Evolutionary conservation across 2,797 vertebrate genomes (phyloP), one percentile per base, ranked within the genome.

Genomic region (Meriones psammophilus): DNA sequence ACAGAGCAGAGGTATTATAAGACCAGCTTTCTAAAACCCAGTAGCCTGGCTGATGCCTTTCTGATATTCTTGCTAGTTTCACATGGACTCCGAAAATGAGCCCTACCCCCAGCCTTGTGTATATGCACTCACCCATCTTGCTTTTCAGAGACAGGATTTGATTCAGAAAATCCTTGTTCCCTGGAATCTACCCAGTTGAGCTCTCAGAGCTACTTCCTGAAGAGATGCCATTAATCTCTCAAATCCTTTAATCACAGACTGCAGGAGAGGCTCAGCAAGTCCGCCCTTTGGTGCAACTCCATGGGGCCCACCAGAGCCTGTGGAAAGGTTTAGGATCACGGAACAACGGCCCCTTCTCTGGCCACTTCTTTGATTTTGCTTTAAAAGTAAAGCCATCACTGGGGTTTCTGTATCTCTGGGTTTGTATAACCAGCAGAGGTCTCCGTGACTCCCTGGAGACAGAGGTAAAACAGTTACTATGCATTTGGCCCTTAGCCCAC

Each of bases 181-280:
- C 76, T 95, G 92, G 95, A 88, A 95, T 88, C 89, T 6, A 88
- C 56, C 83, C 94, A 95, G 83, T 62, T 86, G 74, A 89, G 77
- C 69, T 96, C 92, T 96, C 80, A 9, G 39, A 94, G 60, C 79
- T 90, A 76, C 88, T 81, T 96, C 91, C 73, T 90, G 71, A 92
- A 96, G 95, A 95, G 94, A 69, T 90, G 87, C 8, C 69, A 87
- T 50, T 97, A 95, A 92, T 94, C 95, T 94, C 58, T 33, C 94
- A 97, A 97, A 97, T 96, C 91, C 95, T 94, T 96, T 97, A 96
- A 98, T 94, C 92, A 92, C 58, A 86, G 89, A 92, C 54, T 94
- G 74, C 80, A 80, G 84, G 5, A 42, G 88, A 91, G 78, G 80
- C 84, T 69, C 42, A 95, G 83, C 73, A 87, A 89, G 64, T 66